phyloP scores from a whole-genome alignment of 2,888 invertebrate genomes.

The Troglohyphantes excavatus region DNA sequence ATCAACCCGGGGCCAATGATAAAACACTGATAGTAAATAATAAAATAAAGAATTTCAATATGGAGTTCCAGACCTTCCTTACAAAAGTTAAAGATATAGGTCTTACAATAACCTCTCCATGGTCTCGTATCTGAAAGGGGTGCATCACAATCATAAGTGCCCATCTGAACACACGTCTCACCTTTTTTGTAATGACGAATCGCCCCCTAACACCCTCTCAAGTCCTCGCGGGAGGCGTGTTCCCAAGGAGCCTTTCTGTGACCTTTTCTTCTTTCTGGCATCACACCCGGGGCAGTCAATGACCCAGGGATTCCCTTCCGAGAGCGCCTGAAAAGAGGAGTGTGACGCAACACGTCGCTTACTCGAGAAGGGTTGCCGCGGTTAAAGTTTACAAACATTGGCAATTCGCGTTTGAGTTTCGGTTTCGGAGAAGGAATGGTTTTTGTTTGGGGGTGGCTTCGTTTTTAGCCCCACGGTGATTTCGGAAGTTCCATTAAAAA shows the following conservation, averaged over 20 bases:
- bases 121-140: neutral
- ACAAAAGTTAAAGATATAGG: no score
- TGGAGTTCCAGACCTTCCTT: no score
- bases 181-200: neutral
- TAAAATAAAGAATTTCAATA: no score
- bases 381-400: slow-evolving; percentile 56
- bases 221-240: slow-evolving; percentile 17
- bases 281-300: slow-evolving; percentile 56
- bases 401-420: slow-evolving; percentile 17
- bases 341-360: slow-evolving; percentile 33
- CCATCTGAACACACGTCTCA: slow-evolving; percentile 15
- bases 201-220: neutral
- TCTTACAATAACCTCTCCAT: no score
- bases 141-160: neutral
- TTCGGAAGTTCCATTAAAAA: neutral
- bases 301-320: slow-evolving; percentile 40
- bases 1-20: no score
- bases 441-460: no score
- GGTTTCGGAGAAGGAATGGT: slow-evolving; percentile 15
- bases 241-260: slow-evolving; percentile 44
- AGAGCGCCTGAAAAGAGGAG: neutral
- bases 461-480: neutral
- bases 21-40: no score
- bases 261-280: slow-evolving; percentile 43
- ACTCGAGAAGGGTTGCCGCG: slow-evolving; percentile 34